These are phyloP conservation scores for Cerceris rybyensis DNA, from an alignment of 2,888 invertebrate genomes.

Conservation along the genomic window DNA sequence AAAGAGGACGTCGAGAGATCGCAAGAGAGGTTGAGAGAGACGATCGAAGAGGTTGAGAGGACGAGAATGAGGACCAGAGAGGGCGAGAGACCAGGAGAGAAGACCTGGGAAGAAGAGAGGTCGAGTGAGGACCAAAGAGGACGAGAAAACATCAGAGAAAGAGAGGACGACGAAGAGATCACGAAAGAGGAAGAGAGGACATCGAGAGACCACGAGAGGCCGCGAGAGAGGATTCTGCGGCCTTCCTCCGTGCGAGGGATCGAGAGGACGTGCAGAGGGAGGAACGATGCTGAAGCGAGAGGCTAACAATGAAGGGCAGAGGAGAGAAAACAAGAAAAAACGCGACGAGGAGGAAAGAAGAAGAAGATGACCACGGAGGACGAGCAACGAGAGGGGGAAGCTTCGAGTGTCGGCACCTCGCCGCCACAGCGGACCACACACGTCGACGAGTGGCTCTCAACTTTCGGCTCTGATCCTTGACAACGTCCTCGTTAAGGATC, in stretches of 20 bases:
- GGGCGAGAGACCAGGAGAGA: not conserved
- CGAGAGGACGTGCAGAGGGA: conserved; percentile 34
- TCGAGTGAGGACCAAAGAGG: conserved; percentile 44
- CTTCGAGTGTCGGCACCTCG: conserved; percentile 82
- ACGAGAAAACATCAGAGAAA: not conserved
- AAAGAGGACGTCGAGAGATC: not conserved
- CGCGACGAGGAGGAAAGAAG: conserved; percentile 62
- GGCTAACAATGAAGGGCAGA: conserved; percentile 69
- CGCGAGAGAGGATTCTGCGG: conserved; percentile 10
- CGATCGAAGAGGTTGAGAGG: conserved; percentile 32
- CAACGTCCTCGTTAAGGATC: not conserved
- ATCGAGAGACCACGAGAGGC: not conserved
- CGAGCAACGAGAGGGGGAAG: conserved; percentile 71
- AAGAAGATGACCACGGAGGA: conserved; percentile 67
- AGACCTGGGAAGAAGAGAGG: too few species aligned
- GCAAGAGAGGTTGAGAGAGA: conserved; percentile 22
- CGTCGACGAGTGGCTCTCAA: conserved; percentile 80
- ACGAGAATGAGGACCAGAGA: too few species aligned
- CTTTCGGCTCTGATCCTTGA: conserved; percentile 41
- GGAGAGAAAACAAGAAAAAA: conserved; percentile 70
- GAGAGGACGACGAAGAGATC: conserved; percentile 50
- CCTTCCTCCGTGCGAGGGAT: conserved; percentile 42
- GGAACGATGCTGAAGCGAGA: conserved; percentile 59
- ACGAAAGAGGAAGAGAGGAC: conserved; percentile 29
- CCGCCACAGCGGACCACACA: conserved; percentile 81